Base-by-base conservation (phyloP, 1,140 invertebrate species). In the Parasteatoda tepidariorum region DNA sequence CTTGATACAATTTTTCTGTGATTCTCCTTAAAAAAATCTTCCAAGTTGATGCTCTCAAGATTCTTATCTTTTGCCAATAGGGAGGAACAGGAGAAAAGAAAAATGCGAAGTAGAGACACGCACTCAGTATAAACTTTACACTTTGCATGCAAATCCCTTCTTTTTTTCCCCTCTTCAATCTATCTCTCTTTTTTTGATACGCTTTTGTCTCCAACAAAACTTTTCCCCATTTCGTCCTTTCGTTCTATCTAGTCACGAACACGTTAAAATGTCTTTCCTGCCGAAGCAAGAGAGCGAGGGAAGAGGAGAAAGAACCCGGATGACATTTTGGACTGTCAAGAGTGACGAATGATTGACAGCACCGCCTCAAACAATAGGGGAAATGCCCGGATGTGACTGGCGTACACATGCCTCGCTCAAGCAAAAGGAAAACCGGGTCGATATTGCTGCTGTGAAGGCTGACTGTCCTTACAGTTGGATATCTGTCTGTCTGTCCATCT, bases 371-470 rank as follows among this genome's bases (percentile, higher is more conserved):
- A 82, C 78, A 82, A 82, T 82, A 38, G 67, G 54, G 78, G 78
- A 71, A 33, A 41, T 70, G 78, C 78, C 78, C 78, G 78, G 78
- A 82, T 82, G 78, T 82, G 78, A 82, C 78, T 82, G 78, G 78
- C 78, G 71, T 82, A 64, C 76, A 78, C 74, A 78, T 78, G 74
- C 74, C 74, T 78, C 41, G 31, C 71, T 74, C 55, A 55, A 34
- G 30, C 26, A n/a, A 31, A 55, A 33, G 62, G 64, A 31, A 66
- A 55, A 48, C 55, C 78, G 33, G 78, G 78, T 82, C 78, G 78
- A 82, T 82, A 82, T 55, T 41, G 66, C 33, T 38, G 18, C 64
- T 28, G 41, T 15, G n/a, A n/a, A n/a, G n/a, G n/a, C n/a, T n/a
- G 68, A 68, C 33, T 48, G 33, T 48, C 66, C 31, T 68, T 34